These are phyloP conservation scores for Pyrgus malvae DNA, from an alignment of 2,888 invertebrate genomes.

Conservation along the genomic window DNA sequence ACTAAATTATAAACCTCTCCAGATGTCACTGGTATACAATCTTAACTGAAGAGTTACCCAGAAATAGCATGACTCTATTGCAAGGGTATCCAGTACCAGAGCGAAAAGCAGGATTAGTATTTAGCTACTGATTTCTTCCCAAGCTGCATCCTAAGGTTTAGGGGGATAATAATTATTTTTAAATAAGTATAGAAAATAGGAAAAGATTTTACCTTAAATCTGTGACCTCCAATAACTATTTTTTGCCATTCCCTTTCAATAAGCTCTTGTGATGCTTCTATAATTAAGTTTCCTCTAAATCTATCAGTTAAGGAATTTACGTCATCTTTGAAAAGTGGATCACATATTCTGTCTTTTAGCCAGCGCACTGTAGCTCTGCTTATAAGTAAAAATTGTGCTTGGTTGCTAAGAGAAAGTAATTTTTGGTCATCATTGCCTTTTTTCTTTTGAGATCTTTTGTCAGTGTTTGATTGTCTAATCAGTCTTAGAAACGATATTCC, in stretches of 20 bases:
- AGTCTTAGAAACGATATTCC: constrained; percentile 86
- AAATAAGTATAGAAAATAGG: background rate
- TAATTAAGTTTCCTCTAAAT: constrained; percentile 95
- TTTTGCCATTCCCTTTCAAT: constrained; percentile 88
- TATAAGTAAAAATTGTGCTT: constrained; percentile 92
- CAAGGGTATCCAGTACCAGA: no score
- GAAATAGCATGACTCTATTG: no score
- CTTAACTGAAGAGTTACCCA: no score
- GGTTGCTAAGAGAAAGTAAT: constrained; percentile 86
- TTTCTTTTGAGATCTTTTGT: constrained; percentile 58
- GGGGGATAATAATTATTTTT: background rate
- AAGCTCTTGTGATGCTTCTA: constrained; percentile 87
- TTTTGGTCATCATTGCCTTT: constrained; percentile 49
- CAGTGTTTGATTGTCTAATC: constrained; percentile 80
- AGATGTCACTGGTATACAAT: no score
- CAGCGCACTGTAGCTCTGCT: constrained; percentile 89
- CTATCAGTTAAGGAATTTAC: constrained; percentile 85
- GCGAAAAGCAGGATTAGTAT: no score
- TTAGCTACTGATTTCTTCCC: no score
- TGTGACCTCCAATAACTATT: constrained; percentile 84
- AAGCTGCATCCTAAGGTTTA: no score
- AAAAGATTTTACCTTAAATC: constrained; percentile 82
- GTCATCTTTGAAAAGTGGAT: constrained; percentile 73
- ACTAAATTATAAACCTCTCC: no score
- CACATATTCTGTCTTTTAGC: constrained; percentile 83